These are phyloP conservation scores for Chironomus riparius DNA, from an alignment of 2,888 invertebrate species.

Conservation along the genomic window DNA sequence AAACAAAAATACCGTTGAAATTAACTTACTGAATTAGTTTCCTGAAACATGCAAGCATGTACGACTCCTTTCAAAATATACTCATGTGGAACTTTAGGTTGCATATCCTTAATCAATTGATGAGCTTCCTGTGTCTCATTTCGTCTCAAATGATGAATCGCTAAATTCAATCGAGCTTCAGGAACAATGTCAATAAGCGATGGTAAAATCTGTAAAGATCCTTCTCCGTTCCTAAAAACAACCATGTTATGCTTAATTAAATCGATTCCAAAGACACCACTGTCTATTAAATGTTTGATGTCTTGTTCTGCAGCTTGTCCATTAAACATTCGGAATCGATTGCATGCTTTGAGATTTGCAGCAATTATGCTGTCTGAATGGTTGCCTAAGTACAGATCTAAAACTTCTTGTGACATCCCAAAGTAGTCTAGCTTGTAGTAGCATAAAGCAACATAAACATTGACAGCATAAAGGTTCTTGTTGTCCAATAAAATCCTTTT, in stretches of 20 bases:
- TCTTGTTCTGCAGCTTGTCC: conserved; percentile 92
- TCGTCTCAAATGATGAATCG: conserved; percentile 85
- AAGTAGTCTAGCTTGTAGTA: conserved; percentile 98
- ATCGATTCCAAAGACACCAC: conserved; percentile 71
- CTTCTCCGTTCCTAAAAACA: conserved; percentile 89
- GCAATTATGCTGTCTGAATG: conserved; percentile 92
- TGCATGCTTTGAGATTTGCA: conserved; percentile 79
- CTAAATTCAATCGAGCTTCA: conserved; percentile 91
- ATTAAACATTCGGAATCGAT: conserved; percentile 73
- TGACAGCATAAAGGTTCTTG: conserved; percentile 88
- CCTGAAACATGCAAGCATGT: conserved; percentile 87
- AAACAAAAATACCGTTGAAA: no score
- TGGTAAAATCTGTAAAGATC: conserved; percentile 83
- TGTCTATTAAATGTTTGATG: conserved; percentile 68
- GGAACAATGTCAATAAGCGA: conserved; percentile 89
- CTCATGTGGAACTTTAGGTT: conserved; percentile 89
- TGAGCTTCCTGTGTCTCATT: conserved; percentile 84
- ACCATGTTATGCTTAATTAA: conserved; percentile 91
- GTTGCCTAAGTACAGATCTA: conserved; percentile 84
- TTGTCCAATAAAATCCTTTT: conserved; percentile 86
- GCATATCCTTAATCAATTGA: conserved; percentile 78
- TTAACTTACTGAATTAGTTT: conserved; percentile 43
- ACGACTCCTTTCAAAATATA: conserved; percentile 95
- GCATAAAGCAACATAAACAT: conserved; percentile 94
- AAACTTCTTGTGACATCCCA: conserved; percentile 95